phyloP scores from a whole-genome alignment of 2,797 vertebrate genomes.

The Champsocephalus gunnari region DNA sequence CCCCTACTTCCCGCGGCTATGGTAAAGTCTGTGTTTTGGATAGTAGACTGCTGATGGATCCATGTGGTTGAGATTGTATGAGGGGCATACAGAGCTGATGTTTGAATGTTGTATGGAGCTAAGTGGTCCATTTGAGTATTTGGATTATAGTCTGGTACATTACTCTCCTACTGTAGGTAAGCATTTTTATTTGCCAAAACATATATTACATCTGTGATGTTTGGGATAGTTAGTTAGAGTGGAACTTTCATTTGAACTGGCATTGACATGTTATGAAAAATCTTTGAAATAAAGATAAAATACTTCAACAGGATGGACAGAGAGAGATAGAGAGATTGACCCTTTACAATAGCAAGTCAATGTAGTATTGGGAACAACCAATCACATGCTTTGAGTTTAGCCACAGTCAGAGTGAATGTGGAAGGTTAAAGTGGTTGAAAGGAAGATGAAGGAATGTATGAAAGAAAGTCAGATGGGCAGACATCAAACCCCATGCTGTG shows the following conservation, averaged over 20 bases:
- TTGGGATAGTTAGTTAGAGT: not conserved
- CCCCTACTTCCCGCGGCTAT: too few species aligned
- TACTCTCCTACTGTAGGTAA: not conserved
- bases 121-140: constrained; percentile 29
- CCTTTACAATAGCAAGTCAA: not conserved
- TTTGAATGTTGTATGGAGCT: not conserved
- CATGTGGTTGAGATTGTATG: not conserved
- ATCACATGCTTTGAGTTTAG: constrained; percentile 5
- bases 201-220: constrained; percentile 7
- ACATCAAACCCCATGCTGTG: not conserved
- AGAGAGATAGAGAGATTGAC: not conserved
- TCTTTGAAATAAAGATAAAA: not conserved
- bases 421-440: constrained; percentile 1
- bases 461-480: constrained; percentile 9
- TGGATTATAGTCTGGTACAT: constrained; percentile 7
- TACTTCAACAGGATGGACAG: not conserved
- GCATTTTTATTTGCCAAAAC: not conserved
- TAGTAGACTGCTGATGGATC: not conserved
- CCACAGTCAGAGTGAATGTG: not conserved
- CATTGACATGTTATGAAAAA: constrained; percentile 23
- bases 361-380: not conserved
- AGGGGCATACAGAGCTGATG: not conserved
- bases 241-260: constrained; percentile 12
- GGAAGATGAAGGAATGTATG: constrained; percentile 26
- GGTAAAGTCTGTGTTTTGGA: not conserved